A percentile compares a stretch with the other conserved stretches of the same genome.
phyloP scores from a whole-genome alignment of 1,140 invertebrate species.

The Lutraria rhynchaena region DNA sequence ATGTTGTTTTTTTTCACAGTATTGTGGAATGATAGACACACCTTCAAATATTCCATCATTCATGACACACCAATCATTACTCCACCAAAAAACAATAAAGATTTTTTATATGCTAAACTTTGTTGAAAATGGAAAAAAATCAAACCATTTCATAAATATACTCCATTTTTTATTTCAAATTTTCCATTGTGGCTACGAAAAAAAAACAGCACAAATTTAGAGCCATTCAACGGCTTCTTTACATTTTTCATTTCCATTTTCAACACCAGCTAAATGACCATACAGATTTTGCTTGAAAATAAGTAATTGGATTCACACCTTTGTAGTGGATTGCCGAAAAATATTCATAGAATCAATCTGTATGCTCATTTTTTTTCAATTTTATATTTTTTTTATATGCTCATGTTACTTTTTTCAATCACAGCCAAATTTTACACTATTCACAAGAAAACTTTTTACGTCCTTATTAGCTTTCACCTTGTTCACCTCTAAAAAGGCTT shows the following conservation, averaged over 20 bases:
- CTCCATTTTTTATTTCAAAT: too few species aligned
- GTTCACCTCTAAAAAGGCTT: conserved; percentile 45
- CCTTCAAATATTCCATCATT: too few species aligned
- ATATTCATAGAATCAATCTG: conserved; percentile 8
- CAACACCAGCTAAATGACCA: conserved; percentile 19
- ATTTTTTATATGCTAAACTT: conserved; percentile 13
- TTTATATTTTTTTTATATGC: neutral
- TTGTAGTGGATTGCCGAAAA: neutral
- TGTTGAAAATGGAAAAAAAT: conserved; percentile 17
- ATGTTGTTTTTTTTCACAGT: too few species aligned
- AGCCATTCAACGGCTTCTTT: too few species aligned
- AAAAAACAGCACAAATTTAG: too few species aligned
- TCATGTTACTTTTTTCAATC: conserved; percentile 6
- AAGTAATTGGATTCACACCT: neutral
- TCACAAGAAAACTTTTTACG: conserved; percentile 25
- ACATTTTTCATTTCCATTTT: conserved; percentile 37
- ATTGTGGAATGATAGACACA: too few species aligned
- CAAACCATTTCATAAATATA: too few species aligned
- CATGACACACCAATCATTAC: too few species aligned
- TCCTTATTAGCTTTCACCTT: conserved; percentile 6
- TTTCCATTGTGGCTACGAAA: neutral
- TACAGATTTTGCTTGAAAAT: conserved; percentile 12
- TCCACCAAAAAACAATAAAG: too few species aligned
- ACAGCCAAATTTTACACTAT: conserved; percentile 22
- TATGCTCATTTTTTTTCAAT: conserved; percentile 20